These are phyloP conservation scores for Abscondita cerata DNA, from an alignment of 2,888 invertebrate species.

Conservation along the genomic window DNA sequence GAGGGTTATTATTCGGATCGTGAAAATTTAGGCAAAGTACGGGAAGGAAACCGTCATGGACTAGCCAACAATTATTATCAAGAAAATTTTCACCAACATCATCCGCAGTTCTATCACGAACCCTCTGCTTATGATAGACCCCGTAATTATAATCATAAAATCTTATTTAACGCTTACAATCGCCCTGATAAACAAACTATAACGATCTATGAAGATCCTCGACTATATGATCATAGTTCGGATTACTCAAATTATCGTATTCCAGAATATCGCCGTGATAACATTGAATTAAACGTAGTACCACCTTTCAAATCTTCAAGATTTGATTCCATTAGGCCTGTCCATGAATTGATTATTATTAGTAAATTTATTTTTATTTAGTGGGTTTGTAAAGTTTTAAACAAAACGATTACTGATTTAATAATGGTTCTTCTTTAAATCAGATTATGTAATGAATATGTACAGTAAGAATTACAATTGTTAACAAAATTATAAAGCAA, in stretches of 20 bases:
- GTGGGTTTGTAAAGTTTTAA: too few relatives aligned
- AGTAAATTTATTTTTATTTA: too few relatives aligned
- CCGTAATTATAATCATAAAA: neutral
- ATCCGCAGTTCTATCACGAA: constrained; percentile 10
- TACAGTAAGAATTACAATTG: too few relatives aligned
- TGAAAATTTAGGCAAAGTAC: constrained; percentile 41
- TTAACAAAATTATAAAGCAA: too few relatives aligned
- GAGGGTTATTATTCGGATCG: constrained; percentile 50
- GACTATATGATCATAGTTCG: constrained; percentile 37
- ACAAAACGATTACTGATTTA: too few relatives aligned
- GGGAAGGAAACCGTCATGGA: constrained; percentile 35
- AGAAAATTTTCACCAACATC: constrained; percentile 19
- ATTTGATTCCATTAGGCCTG: too few relatives aligned
- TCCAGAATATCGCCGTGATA: constrained; percentile 35
- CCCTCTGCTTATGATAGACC: constrained; percentile 18
- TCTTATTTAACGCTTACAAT: constrained; percentile 4
- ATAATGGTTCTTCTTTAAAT: too few relatives aligned
- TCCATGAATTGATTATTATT: too few relatives aligned
- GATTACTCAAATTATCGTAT: neutral
- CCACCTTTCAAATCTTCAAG: constrained; percentile 40
- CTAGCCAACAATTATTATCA: constrained; percentile 19
- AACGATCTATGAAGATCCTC: constrained; percentile 57
- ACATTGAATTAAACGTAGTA: constrained; percentile 45
- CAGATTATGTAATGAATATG: too few relatives aligned
- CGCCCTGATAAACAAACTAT: constrained; percentile 47